Percentiles rank a stretch among this genome's conserved stretches.
Evolutionary conservation across 2,888 invertebrate genomes (phyloP).

Genomic region (Aethes cnicana): DNA sequence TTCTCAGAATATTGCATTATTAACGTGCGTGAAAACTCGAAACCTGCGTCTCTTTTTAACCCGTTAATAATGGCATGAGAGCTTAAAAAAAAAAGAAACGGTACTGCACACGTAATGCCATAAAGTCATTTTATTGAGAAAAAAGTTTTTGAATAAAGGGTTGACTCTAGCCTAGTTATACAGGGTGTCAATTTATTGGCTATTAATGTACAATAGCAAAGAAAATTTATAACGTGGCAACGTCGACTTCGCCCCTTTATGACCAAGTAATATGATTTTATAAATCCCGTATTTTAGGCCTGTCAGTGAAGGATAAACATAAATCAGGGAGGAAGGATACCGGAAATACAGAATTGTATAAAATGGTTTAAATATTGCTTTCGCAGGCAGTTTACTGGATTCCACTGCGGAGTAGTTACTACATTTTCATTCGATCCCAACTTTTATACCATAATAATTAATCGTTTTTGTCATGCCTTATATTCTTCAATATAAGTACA

Average conservation of each 20-base stretch:
- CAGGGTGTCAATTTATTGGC: constrained; percentile 76
- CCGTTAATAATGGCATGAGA: no score
- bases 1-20: constrained; percentile 13
- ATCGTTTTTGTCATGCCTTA: no score
- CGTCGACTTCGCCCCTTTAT: constrained; percentile 56
- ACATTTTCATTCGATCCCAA: no score
- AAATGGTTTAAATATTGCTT: no score
- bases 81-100: not conserved
- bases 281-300: constrained; percentile 45
- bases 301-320: constrained; percentile 32
- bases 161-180: constrained; percentile 45
- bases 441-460: no score
- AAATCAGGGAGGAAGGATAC: constrained; percentile 33
- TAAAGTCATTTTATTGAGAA: not conserved
- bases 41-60: constrained; percentile 13
- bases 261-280: constrained; percentile 52
- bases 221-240: constrained; percentile 78
- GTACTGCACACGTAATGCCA: not conserved
- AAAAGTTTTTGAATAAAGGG: constrained; percentile 39
- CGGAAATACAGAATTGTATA: not conserved
- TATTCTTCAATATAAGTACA: no score
- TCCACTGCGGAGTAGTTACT: no score
- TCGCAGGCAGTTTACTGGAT: no score
- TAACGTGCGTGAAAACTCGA: not conserved
- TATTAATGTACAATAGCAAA: constrained; percentile 65